Base-by-base conservation (phyloP, 2,888 invertebrate species). In the Lacanobia oleracea region DNA sequence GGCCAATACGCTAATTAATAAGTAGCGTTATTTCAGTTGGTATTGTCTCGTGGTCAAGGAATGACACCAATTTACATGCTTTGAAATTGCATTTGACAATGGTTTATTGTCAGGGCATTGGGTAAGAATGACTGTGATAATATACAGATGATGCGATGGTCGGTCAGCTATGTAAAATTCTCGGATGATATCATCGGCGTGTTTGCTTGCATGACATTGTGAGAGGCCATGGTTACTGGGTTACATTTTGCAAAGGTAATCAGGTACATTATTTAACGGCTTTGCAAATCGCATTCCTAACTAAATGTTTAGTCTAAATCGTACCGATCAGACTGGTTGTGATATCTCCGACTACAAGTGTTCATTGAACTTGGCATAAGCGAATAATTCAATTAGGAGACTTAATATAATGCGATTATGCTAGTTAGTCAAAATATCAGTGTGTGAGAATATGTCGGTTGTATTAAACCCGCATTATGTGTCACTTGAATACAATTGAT, bases 151-250 rank as follows among this genome's bases (percentile, higher is more conserved):
- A 91, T 90, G 88, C 73, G 86, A 86, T 85, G 76, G 82, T 79
- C 78, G 76, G 82, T 80, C 76, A 89, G 87, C 75, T 83, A 86
- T 85, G 77, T 83, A 81, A 81, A 89, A 86, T 86, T 73, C 70
- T 83, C 69, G 71, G 89, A 89, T 93, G 93, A 93, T 91, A 90
- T 93, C 93, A 92, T 86, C 81, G 74, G 84, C 87, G 88, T 87
- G 88, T 86, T 81, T 81, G 82, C 53, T 70, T 72, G 73, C 86
- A 86, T 87, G 86, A 82, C 76, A 86, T 85, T 75, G 69, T 68
- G 50, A 82, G 86, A 75, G 87, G 88, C 88, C 88, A 88, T 83
- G 86, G 87, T 84, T 88, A 88, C 79, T 87, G 80, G 87, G 86
- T 86, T 87, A 88, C 65, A 80, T 79, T 85, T 83, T 75, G 76